phyloP scores from a whole-genome alignment of 2,113 vertebrate species.

The Melanostigma gelatinosum region DNA sequence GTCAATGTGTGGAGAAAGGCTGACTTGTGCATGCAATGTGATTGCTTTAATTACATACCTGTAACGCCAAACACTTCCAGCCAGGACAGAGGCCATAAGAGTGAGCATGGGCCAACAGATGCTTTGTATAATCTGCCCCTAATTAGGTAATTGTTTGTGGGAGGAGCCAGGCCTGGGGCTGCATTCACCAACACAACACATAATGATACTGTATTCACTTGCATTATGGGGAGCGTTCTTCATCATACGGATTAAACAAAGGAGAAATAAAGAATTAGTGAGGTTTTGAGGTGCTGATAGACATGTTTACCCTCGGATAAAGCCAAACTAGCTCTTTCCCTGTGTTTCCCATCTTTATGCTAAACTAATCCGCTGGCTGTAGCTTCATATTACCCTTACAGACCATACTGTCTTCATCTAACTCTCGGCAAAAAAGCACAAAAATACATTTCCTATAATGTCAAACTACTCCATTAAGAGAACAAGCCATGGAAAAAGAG shows the following conservation, averaged over 20 bases:
- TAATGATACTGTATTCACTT: background rate
- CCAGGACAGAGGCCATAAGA: background rate
- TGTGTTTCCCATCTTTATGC: background rate
- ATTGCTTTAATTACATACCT: background rate
- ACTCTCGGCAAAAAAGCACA: background rate
- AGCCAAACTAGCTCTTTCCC: background rate
- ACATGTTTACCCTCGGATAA: background rate
- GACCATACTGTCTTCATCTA: background rate
- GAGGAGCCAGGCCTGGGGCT: background rate
- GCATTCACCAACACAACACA: background rate
- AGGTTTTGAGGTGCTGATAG: background rate
- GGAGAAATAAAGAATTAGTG: background rate
- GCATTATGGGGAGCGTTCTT: background rate
- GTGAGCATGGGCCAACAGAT: background rate
- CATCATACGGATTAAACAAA: background rate
- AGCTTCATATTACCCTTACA: background rate
- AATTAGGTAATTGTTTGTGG: background rate
- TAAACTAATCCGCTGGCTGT: background rate
- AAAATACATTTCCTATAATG: background rate
- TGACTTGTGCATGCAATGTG: background rate
- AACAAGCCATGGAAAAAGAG: constrained; percentile 1
- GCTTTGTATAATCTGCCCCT: background rate
- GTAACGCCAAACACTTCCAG: background rate
- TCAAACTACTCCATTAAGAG: background rate
- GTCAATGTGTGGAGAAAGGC: background rate